These are phyloP conservation scores for Lampris megalopsis DNA, from an alignment of 2,113 vertebrate genomes.

Conservation along the genomic window DNA sequence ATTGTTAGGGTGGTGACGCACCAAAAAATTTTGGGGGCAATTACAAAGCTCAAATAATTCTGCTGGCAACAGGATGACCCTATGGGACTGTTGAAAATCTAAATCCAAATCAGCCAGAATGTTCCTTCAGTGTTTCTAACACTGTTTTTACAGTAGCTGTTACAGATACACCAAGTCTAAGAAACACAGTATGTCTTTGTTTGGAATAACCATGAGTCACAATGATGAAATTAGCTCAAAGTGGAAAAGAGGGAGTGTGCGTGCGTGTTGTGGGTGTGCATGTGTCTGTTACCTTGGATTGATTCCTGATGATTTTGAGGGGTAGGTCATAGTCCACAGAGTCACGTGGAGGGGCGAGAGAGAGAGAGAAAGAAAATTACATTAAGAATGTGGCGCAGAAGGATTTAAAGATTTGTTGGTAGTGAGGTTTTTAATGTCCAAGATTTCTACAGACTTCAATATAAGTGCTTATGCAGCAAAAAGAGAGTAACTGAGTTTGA, in stretches of 20 bases:
- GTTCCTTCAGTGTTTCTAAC: too few species aligned
- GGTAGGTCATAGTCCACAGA: conserved; percentile 44
- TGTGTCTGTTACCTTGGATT: conserved; percentile 72
- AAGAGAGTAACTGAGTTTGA: too few species aligned
- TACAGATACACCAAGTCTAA: neutral
- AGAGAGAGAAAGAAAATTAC: conserved; percentile 9
- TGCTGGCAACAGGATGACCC: too few species aligned
- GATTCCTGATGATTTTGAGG: conserved; percentile 72
- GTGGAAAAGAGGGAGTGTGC: conserved; percentile 1
- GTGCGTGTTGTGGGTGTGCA: conserved; percentile 25
- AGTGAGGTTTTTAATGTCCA: too few species aligned
- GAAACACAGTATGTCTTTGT: conserved; percentile 48
- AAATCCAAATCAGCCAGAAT: too few species aligned
- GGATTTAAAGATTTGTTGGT: too few species aligned
- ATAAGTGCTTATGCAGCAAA: too few species aligned
- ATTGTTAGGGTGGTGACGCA: too few species aligned
- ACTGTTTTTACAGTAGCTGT: neutral
- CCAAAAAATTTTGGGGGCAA: too few species aligned
- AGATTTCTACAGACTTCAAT: too few species aligned
- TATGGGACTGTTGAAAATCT: too few species aligned
- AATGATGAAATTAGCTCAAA: conserved; percentile 37
- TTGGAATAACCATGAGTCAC: conserved; percentile 51
- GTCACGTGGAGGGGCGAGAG: conserved; percentile 51
- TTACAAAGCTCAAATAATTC: too few species aligned
- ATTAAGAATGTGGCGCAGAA: conserved; percentile 33